Base-by-base conservation (phyloP, 2,113 vertebrate genomes). In the Chamaea fasciata region DNA sequence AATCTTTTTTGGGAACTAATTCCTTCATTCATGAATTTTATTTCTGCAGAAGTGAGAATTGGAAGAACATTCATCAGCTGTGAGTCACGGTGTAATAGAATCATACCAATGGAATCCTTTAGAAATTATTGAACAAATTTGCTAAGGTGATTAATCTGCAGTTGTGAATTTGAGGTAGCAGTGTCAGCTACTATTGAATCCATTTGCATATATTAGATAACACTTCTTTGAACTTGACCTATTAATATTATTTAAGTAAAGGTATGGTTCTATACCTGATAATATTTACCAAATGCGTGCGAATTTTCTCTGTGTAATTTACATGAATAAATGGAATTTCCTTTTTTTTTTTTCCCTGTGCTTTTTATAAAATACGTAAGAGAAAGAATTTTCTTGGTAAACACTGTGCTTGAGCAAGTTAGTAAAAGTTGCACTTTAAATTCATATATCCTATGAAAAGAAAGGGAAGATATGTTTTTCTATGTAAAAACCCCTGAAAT, bases 401-500 rank as follows among this genome's bases (percentile, higher is more conserved):
- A 46, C 46, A 5, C 7, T 62, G 4, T 30, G 28, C 31, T 56
- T 41, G 14, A 68, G 7, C 11, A 82, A 41, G 18, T 56, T 52
- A 74, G 35, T 46, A 69, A 71, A 60, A 9, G 5, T 26, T 21
- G 39, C 55, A 47, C 52, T 81, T 91, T 44, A 41, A 78, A 49
- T 46, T 84, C 22, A 9, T n/a, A 9, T 44, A 18, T 39, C 13
- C 17, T 64, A 7, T 71, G 27, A 81, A 63, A 90, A 55, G 7
- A 63, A 42, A 81, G 8, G 16, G 11, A 70, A 87, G 30, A 52
- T 31, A 2, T 11, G 4, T 52, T 71, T 79, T 77, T 11, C 2
- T 12, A 2, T 13, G 8, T 68, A 5, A 57, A 37, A 76, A 89
- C 1, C 1, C 0, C 4, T 7, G 13, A 92, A 76, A 70, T 9